These are phyloP conservation scores for Tiphia femorata DNA, from an alignment of 2,888 invertebrate genomes.

Conservation along the genomic window DNA sequence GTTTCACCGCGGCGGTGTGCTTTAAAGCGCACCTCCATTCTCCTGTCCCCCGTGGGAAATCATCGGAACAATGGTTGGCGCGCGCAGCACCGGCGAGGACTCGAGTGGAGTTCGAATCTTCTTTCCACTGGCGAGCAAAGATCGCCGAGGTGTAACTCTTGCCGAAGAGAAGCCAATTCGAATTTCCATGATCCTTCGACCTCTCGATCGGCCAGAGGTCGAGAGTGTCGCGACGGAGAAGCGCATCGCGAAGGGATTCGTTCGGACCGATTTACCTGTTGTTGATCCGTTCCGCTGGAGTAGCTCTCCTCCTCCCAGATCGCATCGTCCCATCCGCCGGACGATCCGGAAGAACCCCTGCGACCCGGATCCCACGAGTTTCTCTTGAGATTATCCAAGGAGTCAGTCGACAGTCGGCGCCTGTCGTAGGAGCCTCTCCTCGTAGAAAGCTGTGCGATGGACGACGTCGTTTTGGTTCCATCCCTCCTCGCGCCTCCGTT, in stretches of 20 bases:
- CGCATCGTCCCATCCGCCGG: conserved; percentile 73
- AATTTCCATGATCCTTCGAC: conserved; percentile 1
- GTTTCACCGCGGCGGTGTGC: conserved; percentile 4
- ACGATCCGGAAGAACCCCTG: conserved; percentile 75
- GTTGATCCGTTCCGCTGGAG: too few species aligned
- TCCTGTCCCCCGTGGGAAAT: conserved; percentile 24
- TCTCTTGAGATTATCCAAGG: conserved; percentile 77
- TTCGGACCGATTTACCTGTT: not conserved
- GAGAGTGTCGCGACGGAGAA: not conserved
- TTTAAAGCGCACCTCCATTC: conserved; percentile 21
- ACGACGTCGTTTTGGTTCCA: conserved; percentile 30
- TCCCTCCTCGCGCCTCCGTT: conserved; percentile 56
- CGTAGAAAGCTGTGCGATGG: conserved; percentile 23
- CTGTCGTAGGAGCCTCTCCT: conserved; percentile 71
- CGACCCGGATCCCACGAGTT: conserved; percentile 79
- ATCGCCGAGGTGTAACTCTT: not conserved
- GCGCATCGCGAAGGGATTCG: conserved; percentile 1
- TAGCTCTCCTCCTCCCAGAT: conserved; percentile 72
- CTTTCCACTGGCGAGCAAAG: not conserved
- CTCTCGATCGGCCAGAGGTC: too few species aligned
- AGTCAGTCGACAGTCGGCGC: conserved; percentile 77
- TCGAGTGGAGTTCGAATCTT: too few species aligned
- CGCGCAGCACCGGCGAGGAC: not conserved
- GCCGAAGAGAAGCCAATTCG: too few species aligned
- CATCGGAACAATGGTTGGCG: conserved; percentile 20